phyloP scores from a whole-genome alignment of 2,888 invertebrate genomes.

The Apomyelois bistriatella region DNA sequence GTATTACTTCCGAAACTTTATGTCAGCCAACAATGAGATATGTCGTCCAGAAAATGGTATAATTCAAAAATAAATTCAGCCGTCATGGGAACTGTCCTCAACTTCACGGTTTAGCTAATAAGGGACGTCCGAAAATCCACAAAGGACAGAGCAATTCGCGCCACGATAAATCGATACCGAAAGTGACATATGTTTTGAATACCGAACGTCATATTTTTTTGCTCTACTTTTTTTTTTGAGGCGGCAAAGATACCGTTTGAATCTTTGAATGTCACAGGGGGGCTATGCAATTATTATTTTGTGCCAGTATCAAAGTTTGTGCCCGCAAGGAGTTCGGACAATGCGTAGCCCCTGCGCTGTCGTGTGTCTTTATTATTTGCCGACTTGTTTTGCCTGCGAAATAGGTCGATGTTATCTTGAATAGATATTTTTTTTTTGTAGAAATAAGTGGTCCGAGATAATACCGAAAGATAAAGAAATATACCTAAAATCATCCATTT shows the following conservation, averaged over 20 bases:
- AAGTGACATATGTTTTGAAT: constrained; percentile 78
- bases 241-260: constrained; percentile 23
- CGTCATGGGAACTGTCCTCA: constrained; percentile 76
- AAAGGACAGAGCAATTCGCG: constrained; percentile 54
- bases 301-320: constrained; percentile 46
- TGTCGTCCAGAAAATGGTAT: constrained; percentile 58
- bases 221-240: constrained; percentile 37
- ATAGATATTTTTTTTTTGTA: neutral
- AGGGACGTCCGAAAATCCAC: constrained; percentile 40
- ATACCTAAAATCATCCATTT: neutral
- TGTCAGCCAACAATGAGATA: constrained; percentile 42
- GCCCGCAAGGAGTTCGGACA: constrained; percentile 53
- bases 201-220: constrained; percentile 60
- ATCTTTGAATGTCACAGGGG: constrained; percentile 52
- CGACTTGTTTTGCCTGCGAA: constrained; percentile 17
- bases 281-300: constrained; percentile 73
- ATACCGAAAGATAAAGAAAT: neutral
- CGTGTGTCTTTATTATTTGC: constrained; percentile 52
- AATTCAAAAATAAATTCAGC: constrained; percentile 58
- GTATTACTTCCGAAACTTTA: constrained; percentile 57
- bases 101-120: constrained; percentile 68
- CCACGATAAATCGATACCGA: constrained; percentile 67
- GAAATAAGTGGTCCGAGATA: constrained; percentile 1
- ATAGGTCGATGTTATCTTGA: constrained; percentile 17
- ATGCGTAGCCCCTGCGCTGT: constrained; percentile 55